These are phyloP conservation scores for Cynoglossus semilaevis DNA, from an alignment of 2,113 vertebrate species.

Conservation along the genomic window DNA sequence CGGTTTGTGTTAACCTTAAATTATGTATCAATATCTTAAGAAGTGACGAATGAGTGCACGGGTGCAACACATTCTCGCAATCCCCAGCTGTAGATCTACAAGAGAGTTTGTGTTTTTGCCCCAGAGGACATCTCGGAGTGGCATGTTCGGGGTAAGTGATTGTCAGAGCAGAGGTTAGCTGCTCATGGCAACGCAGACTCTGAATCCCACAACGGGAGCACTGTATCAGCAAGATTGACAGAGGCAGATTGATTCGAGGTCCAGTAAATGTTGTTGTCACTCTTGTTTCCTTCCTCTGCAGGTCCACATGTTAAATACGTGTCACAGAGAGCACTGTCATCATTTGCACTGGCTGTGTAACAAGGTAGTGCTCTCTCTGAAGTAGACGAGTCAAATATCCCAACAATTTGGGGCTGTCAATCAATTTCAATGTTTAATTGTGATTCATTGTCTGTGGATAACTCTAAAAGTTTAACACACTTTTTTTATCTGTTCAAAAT, in stretches of 20 bases:
- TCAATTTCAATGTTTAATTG: no score
- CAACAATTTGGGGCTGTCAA: no score
- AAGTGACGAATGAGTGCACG: slow-evolving; percentile 13
- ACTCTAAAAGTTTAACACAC: no score
- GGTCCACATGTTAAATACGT: slow-evolving; percentile 32
- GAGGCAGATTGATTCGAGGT: slow-evolving; percentile 50
- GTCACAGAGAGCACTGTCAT: slow-evolving; percentile 14
- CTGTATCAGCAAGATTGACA: slow-evolving; percentile 47
- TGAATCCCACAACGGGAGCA: slow-evolving; percentile 23
- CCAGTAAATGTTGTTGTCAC: slow-evolving; percentile 46
- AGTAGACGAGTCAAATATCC: no score
- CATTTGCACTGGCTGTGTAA: slow-evolving; percentile 16
- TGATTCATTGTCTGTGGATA: no score
- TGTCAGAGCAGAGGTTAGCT: slow-evolving; percentile 44
- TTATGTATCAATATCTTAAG: slow-evolving; percentile 21
- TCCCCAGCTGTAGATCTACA: slow-evolving; percentile 11
- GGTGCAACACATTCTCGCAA: slow-evolving; percentile 16
- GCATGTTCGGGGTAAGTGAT: slow-evolving; percentile 28
- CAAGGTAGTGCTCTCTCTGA: no score
- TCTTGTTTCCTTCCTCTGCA: slow-evolving; percentile 28
- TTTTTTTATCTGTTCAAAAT: no score
- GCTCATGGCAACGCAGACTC: slow-evolving; percentile 21
- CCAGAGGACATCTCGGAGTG: slow-evolving; percentile 25
- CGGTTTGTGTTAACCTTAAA: slow-evolving; percentile 31
- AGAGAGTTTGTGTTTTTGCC: slow-evolving; percentile 18